Conservation (phyloP, 2,113 vertebrate species). For the Catharus fuscescens region DNA sequence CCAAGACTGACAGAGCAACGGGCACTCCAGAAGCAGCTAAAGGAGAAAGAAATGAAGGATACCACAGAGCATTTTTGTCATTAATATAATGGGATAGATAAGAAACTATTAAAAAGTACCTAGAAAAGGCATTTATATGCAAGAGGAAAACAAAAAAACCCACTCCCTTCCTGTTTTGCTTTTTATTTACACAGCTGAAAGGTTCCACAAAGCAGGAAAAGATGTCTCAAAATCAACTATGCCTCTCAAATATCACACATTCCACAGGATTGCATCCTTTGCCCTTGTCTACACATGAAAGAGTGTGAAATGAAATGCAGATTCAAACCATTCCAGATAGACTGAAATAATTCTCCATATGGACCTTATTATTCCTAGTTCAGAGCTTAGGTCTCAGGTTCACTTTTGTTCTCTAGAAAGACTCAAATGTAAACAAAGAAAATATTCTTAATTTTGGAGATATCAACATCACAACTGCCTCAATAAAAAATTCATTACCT, state of each 20-base stretch:
- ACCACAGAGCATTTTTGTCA: background rate
- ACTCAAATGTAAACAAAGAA: background rate
- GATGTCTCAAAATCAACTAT: background rate
- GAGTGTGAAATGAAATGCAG: background rate
- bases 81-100: background rate
- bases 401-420: background rate
- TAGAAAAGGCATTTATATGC: background rate
- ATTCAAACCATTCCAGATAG: background rate
- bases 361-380: background rate
- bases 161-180: background rate
- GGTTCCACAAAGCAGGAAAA: background rate
- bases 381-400: background rate
- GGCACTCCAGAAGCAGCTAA: background rate
- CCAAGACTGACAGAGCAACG: background rate
- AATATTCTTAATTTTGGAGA: background rate
- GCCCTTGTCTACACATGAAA: background rate
- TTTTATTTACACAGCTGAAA: conserved; percentile 40
- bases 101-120: background rate
- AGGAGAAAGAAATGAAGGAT: background rate
- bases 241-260: background rate
- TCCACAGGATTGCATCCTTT: background rate
- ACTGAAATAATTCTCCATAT: background rate
- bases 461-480: background rate
- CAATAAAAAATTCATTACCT: background rate
- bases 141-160: background rate